A percentile compares a stretch with the other conserved stretches of the same genome.
Evolutionary conservation across 53 echinoderm and acorn worm genomes (phyloP).

Genomic region (Echinometra lucunter): DNA sequence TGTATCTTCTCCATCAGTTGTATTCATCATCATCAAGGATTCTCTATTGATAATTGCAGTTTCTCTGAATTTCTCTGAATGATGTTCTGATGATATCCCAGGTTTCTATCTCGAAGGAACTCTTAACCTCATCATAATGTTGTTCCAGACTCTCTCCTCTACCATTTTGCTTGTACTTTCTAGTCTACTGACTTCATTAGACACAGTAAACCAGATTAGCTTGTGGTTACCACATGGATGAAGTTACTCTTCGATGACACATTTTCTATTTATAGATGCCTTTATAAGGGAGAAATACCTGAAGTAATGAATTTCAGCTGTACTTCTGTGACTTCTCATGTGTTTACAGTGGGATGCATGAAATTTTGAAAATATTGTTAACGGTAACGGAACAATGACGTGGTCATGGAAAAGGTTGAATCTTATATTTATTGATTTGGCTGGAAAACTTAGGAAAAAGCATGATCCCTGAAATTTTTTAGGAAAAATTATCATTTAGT

Average conservation of each 20-base stretch:
- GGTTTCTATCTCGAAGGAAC: background rate
- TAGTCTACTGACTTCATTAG: background rate
- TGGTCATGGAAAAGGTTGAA: background rate
- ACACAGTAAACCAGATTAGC: background rate
- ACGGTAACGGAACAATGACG: background rate
- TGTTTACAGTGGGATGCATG: background rate
- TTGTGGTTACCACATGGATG: slow-evolving; percentile 30
- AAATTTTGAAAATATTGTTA: too few species aligned
- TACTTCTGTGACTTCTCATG: background rate
- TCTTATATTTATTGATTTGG: too few species aligned
- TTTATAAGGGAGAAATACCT: background rate
- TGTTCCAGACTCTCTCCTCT: background rate
- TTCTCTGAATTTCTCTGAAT: background rate
- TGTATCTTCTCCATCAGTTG: background rate
- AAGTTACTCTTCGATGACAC: slow-evolving; percentile 38
- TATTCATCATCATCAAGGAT: too few species aligned
- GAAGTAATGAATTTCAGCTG: slow-evolving; percentile 47
- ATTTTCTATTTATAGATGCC: slow-evolving; percentile 26
- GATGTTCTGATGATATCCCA: background rate
- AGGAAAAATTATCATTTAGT: too few species aligned
- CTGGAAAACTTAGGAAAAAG: background rate
- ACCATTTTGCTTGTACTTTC: background rate
- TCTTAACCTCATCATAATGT: background rate
- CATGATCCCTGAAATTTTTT: too few species aligned
- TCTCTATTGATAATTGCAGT: too few species aligned